Percentiles rank a stretch among this genome's conserved stretches.
Evolutionary conservation across 1,140 invertebrate genomes (phyloP).

Genomic region (Drosophila carrolli): DNA sequence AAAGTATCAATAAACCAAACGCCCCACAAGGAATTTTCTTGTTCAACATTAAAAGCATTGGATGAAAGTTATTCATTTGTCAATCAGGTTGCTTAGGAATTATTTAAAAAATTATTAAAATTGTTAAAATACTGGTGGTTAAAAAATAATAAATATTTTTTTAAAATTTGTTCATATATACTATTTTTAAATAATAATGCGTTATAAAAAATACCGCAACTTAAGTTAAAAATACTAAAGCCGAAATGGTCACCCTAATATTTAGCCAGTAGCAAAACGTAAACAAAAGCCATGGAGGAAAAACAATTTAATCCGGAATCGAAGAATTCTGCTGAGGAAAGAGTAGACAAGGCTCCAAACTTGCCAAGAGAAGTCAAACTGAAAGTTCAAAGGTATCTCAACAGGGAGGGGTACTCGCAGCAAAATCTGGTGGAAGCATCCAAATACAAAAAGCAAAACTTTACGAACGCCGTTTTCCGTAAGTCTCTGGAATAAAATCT

Average conservation of each 20-base stretch:
- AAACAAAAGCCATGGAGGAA: constrained; percentile 7
- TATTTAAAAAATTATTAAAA: too few species aligned
- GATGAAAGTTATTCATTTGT: too few species aligned
- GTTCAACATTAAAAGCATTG: too few species aligned
- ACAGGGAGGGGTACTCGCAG: constrained; percentile 41
- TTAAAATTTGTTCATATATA: neutral
- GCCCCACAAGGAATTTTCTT: too few species aligned
- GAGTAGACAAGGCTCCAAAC: neutral
- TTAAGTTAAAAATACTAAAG: neutral
- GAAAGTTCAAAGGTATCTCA: constrained; percentile 21
- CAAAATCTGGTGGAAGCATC: constrained; percentile 23
- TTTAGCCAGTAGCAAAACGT: neutral
- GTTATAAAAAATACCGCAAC: constrained; percentile 3
- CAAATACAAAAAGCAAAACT: neutral
- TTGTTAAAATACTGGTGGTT: too few species aligned
- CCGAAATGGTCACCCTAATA: too few species aligned
- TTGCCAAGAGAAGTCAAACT: constrained; percentile 18
- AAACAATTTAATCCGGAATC: constrained; percentile 1
- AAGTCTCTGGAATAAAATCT: neutral
- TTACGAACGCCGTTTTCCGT: constrained; percentile 27
- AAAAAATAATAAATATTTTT: too few species aligned
- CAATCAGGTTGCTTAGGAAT: too few species aligned
- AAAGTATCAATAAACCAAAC: too few species aligned
- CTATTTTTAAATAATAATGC: too few species aligned
- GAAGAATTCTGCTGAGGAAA: neutral